These are phyloP conservation scores for Microplitis manilae DNA, from an alignment of 2,888 invertebrate species.

Conservation along the genomic window DNA sequence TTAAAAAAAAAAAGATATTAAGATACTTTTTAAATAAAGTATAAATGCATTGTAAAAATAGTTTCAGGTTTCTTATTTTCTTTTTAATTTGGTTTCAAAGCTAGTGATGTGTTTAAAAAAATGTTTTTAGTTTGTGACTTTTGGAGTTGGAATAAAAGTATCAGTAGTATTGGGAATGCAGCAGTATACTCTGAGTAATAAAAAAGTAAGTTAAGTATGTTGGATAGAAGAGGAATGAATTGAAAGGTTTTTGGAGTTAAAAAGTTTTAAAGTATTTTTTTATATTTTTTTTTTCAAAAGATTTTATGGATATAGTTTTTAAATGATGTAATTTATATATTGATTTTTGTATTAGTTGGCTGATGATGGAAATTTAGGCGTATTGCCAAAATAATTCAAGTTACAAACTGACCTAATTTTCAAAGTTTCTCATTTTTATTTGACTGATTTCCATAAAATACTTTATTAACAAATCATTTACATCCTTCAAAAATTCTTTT, in stretches of 20 bases:
- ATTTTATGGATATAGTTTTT: background rate
- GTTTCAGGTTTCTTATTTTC: conserved; percentile 1
- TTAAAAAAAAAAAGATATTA: too few relatives aligned
- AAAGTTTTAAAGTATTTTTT: background rate
- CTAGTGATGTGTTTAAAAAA: background rate
- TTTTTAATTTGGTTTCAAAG: conserved; percentile 9
- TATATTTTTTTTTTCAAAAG: background rate
- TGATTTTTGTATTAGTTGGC: background rate
- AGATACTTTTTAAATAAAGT: too few relatives aligned
- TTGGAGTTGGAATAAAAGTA: background rate
- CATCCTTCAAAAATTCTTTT: too few relatives aligned
- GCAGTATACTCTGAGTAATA: background rate
- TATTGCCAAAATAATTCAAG: background rate
- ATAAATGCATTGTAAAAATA: too few relatives aligned
- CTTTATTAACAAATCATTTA: too few relatives aligned
- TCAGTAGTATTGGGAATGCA: background rate
- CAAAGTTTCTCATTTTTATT: too few relatives aligned
- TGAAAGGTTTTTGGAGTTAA: background rate
- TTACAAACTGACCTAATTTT: background rate
- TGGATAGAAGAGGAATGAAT: background rate
- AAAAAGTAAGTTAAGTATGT: background rate
- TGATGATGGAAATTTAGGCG: background rate
- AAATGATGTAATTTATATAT: background rate
- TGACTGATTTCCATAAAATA: too few relatives aligned
- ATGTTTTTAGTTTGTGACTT: background rate